Evolutionary conservation across 2,888 invertebrate species (phyloP).

Genomic region (Brachypalpus laphriformis): DNA sequence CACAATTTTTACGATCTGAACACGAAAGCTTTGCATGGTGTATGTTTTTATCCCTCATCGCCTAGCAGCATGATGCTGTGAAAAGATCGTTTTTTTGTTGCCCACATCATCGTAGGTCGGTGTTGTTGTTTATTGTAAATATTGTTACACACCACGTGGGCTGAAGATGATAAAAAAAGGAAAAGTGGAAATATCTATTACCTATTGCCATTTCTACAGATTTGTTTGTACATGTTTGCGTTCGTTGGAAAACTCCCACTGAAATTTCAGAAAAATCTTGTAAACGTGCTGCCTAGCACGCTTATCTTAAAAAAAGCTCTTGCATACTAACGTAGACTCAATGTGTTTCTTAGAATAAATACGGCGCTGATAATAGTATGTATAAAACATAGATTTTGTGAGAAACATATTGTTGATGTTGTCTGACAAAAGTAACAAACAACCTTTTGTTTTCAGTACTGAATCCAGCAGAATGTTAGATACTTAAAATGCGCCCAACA

Average conservation of each 20-base stretch:
- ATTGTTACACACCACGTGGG: constrained; percentile 59
- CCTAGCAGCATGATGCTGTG: constrained; percentile 39
- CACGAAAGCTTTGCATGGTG: constrained; percentile 41
- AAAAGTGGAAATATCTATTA: constrained; percentile 55
- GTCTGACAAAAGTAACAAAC: no score
- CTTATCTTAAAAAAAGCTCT: background rate
- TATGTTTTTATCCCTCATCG: constrained; percentile 11
- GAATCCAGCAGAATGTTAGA: no score
- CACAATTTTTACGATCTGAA: constrained; percentile 38
- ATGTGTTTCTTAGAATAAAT: background rate
- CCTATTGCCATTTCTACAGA: constrained; percentile 67
- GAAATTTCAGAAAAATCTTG: constrained; percentile 1
- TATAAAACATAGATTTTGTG: no score
- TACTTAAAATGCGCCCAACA: no score
- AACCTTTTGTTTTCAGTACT: background rate
- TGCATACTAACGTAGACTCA: no score
- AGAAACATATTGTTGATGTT: no score
- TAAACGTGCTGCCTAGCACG: constrained; percentile 11
- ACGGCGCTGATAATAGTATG: no score
- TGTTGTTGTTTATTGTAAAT: constrained; percentile 47
- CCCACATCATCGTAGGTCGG: constrained; percentile 26
- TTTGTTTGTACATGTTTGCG: constrained; percentile 28
- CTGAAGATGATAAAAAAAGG: constrained; percentile 32
- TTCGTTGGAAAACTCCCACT: constrained; percentile 24
- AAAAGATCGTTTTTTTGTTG: constrained; percentile 21